These are phyloP conservation scores for Labroides dimidiatus DNA, from an alignment of 2,797 vertebrate species.

Conservation along the genomic window DNA sequence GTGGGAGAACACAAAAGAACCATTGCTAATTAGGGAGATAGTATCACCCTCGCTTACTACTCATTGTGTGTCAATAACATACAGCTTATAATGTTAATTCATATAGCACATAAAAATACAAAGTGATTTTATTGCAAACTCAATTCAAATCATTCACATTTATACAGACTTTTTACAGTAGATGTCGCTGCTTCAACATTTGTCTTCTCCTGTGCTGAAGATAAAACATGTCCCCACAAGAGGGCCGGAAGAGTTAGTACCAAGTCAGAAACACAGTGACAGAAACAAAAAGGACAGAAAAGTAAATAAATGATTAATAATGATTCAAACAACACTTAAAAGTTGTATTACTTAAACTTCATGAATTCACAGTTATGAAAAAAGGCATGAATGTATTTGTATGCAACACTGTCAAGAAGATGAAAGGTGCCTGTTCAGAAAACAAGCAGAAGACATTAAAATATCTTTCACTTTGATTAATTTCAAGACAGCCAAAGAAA, in stretches of 20 bases:
- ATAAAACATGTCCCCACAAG: not conserved
- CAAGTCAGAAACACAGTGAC: not conserved
- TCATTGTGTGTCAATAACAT: not conserved
- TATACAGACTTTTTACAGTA: constrained; percentile 26
- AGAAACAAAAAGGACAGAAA: not conserved
- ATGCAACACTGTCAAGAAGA: not conserved
- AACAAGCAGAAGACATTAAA: not conserved
- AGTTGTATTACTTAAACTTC: not conserved
- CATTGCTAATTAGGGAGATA: not conserved
- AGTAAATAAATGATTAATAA: not conserved
- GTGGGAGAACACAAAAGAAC: too few relatives aligned
- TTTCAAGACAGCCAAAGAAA: too few relatives aligned
- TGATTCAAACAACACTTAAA: not conserved
- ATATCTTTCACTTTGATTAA: too few relatives aligned
- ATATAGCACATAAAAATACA: constrained; percentile 20
- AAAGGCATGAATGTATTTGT: constrained; percentile 4
- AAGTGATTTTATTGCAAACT: constrained; percentile 46
- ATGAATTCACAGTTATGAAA: constrained; percentile 6
- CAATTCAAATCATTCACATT: constrained; percentile 32
- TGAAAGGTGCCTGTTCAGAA: not conserved
- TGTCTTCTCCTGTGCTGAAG: not conserved
- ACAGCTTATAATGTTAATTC: not conserved
- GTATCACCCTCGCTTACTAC: not conserved
- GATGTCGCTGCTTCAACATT: constrained; percentile 9
- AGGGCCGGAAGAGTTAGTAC: not conserved